phyloP scores from a whole-genome alignment of 2,888 invertebrate species.

The Cantharis rufa region DNA sequence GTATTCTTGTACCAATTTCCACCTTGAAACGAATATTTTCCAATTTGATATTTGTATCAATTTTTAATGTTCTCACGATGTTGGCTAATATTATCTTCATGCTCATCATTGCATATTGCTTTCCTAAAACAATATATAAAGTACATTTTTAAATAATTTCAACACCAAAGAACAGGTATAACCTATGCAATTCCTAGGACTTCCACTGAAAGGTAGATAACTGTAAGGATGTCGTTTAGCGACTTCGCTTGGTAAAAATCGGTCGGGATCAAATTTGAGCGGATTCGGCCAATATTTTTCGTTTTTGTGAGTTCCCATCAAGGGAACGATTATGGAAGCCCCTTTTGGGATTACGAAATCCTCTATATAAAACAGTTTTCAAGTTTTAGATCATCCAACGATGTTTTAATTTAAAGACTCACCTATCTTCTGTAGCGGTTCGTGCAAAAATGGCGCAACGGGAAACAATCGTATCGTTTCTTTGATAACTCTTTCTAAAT shows the following conservation, averaged over 20 bases:
- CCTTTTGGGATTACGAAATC: not conserved
- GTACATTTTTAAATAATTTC: no score
- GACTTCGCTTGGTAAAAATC: constrained; percentile 60
- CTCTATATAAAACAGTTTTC: not conserved
- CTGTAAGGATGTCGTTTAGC: constrained; percentile 55
- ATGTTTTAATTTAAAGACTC: constrained; percentile 25
- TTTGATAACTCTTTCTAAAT: constrained; percentile 46
- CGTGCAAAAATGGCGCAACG: constrained; percentile 42
- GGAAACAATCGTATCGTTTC: constrained; percentile 44
- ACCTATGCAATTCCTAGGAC: constrained; percentile 59
- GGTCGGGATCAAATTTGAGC: constrained; percentile 62
- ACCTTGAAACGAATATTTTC: constrained; percentile 41
- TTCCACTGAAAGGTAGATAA: constrained; percentile 58
- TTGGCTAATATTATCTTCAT: constrained; percentile 51
- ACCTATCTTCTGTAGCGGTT: constrained; percentile 43
- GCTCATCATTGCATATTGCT: constrained; percentile 52
- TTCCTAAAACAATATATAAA: no score
- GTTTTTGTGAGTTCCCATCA: constrained; percentile 58
- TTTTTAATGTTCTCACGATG: constrained; percentile 45
- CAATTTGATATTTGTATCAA: constrained; percentile 35
- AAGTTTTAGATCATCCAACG: no score
- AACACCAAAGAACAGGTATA: no score
- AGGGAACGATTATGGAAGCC: constrained; percentile 52
- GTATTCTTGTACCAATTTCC: constrained; percentile 41
- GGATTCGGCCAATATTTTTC: constrained; percentile 62